These are phyloP conservation scores for Pseudomyrmex sp. DNA, from an alignment of 1,140 invertebrate genomes.

Conservation along the genomic window DNA sequence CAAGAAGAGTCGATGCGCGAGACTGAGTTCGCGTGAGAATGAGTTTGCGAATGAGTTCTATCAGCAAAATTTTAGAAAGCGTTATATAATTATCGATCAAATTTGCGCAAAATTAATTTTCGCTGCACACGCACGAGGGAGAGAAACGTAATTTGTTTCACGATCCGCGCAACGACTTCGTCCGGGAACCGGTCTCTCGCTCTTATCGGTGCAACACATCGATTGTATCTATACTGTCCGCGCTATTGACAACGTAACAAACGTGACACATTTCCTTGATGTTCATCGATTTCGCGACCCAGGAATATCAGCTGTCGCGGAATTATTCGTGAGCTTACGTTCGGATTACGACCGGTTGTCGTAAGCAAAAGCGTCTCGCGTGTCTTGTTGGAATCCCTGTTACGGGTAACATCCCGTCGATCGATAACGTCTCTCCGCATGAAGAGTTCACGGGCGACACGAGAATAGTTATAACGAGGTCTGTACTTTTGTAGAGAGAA, in stretches of 20 bases:
- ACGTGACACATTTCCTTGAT: slow-evolving; percentile 54
- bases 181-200: too few species aligned
- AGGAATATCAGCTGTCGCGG: slow-evolving; percentile 48
- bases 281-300: slow-evolving; percentile 42
- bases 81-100: too few species aligned
- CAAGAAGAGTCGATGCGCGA: too few species aligned
- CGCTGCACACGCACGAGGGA: not conserved
- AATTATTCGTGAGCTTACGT: slow-evolving; percentile 61
- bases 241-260: slow-evolving; percentile 51
- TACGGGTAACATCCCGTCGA: slow-evolving; percentile 29
- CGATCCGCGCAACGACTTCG: too few species aligned
- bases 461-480: slow-evolving; percentile 55
- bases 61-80: too few species aligned
- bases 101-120: too few species aligned
- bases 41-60: too few species aligned
- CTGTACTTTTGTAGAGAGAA: slow-evolving; percentile 43
- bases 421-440: slow-evolving; percentile 54
- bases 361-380: slow-evolving; percentile 47
- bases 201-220: not conserved
- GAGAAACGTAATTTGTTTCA: too few species aligned
- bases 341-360: slow-evolving; percentile 42
- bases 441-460: slow-evolving; percentile 68
- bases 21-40: too few species aligned
- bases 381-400: slow-evolving; percentile 46
- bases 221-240: slow-evolving; percentile 3